These are phyloP conservation scores for Sinocyclocheilus anshuiensis DNA, from an alignment of 2,113 vertebrate genomes.

Conservation along the genomic window DNA sequence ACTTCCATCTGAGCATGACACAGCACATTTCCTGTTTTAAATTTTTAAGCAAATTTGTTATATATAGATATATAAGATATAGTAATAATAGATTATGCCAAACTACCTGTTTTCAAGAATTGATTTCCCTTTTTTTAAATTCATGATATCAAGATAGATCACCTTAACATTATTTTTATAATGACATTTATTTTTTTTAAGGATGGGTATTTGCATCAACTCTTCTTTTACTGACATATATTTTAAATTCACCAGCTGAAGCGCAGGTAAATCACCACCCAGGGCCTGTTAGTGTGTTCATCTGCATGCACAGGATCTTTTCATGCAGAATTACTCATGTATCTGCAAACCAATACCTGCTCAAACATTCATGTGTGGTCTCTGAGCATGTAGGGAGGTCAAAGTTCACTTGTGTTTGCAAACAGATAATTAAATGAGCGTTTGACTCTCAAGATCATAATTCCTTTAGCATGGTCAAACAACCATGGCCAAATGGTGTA, in stretches of 20 bases:
- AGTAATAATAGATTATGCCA: not conserved
- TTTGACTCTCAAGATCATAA: conserved; percentile 27
- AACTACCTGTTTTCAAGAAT: not conserved
- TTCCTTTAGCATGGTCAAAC: conserved; percentile 44
- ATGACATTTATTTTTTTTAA: not conserved
- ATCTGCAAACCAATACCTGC: conserved; percentile 40
- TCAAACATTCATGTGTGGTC: conserved; percentile 50
- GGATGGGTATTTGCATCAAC: not conserved
- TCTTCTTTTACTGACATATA: not conserved
- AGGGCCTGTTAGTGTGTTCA: not conserved
- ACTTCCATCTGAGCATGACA: not conserved
- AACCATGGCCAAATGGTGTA: conserved; percentile 30
- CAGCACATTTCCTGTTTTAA: not conserved
- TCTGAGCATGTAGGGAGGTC: conserved; percentile 34
- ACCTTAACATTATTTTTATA: not conserved
- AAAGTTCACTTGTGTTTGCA: conserved; percentile 53
- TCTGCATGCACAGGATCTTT: not conserved
- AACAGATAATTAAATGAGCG: conserved; percentile 50
- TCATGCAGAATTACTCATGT: conserved; percentile 32
- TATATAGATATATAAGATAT: too few species aligned
- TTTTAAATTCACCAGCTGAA: not conserved
- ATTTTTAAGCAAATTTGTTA: not conserved
- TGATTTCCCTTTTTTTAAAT: not conserved
- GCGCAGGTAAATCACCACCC: not conserved
- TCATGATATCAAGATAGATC: not conserved